These are phyloP conservation scores for Bubo blakistoni DNA, from an alignment of 2,113 vertebrate genomes.

Conservation along the genomic window DNA sequence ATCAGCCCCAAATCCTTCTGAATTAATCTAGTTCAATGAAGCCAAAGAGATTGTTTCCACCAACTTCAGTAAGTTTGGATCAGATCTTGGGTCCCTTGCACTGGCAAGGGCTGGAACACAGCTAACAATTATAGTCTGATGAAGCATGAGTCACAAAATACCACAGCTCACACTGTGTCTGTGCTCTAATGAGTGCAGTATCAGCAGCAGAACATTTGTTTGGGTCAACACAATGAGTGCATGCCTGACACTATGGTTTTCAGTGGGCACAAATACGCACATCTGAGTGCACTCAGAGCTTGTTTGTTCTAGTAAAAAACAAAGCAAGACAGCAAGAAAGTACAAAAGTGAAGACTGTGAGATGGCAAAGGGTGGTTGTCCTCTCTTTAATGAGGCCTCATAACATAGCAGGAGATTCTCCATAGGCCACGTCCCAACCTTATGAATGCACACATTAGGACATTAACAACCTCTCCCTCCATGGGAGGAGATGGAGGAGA, in stretches of 20 bases:
- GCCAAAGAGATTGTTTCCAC: background rate
- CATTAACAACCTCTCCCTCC: background rate
- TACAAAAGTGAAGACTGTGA: background rate
- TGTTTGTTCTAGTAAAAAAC: slow-evolving; percentile 9
- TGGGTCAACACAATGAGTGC: background rate
- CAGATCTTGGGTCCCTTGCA: background rate
- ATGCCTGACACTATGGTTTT: background rate
- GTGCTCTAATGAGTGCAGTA: background rate
- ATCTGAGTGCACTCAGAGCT: background rate
- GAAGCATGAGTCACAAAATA: slow-evolving; percentile 35
- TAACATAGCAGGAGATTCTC: background rate
- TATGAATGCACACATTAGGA: background rate
- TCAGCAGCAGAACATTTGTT: slow-evolving; percentile 22
- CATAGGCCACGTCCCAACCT: background rate
- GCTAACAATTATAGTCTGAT: background rate
- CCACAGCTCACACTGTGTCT: background rate
- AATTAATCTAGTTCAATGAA: background rate
- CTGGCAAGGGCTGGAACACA: background rate
- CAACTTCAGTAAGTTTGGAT: background rate
- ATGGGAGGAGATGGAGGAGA: background rate
- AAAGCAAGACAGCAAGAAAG: background rate
- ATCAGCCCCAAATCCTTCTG: background rate
- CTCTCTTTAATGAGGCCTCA: background rate
- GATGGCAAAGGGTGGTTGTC: background rate
- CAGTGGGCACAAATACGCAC: background rate